These are phyloP conservation scores for Frankliniella intonsa DNA, from an alignment of 2,888 invertebrate genomes.

Conservation along the genomic window DNA sequence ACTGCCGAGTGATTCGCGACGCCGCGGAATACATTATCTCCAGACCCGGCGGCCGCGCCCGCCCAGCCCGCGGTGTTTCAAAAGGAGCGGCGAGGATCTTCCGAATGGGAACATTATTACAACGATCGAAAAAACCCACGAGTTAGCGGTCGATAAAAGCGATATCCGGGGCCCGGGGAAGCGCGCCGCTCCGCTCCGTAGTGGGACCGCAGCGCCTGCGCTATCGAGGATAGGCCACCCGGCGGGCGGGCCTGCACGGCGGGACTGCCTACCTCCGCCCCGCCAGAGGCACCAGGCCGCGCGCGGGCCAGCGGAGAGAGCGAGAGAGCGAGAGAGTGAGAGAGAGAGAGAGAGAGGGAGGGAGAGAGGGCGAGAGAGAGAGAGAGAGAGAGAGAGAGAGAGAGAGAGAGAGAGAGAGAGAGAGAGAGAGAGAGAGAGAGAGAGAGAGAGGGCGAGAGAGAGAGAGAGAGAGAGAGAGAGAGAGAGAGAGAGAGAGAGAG, in stretches of 20 bases:
- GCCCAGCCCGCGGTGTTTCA: no score
- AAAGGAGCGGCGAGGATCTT: no score
- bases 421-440: background rate
- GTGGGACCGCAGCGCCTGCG: background rate
- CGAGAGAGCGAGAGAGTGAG: background rate
- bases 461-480: conserved; percentile 13
- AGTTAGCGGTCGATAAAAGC: background rate
- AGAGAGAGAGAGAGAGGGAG: background rate
- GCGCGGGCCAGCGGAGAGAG: no score
- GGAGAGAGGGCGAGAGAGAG: background rate
- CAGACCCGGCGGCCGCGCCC: no score
- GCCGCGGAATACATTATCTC: background rate
- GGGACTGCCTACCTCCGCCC: background rate
- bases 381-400: background rate
- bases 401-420: background rate
- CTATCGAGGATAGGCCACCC: background rate
- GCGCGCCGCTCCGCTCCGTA: background rate
- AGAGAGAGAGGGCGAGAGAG: background rate
- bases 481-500: background rate
- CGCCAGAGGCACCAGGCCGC: no score
- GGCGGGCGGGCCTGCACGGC: background rate
- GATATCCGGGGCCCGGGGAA: no score
- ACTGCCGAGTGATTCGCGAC: no score
- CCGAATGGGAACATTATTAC: background rate
- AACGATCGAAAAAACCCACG: background rate